Percentiles rank a stretch among this genome's conserved stretches.
Conservation (phyloP, 2,113 vertebrate species). For the Oryzias curvinotus region DNA sequence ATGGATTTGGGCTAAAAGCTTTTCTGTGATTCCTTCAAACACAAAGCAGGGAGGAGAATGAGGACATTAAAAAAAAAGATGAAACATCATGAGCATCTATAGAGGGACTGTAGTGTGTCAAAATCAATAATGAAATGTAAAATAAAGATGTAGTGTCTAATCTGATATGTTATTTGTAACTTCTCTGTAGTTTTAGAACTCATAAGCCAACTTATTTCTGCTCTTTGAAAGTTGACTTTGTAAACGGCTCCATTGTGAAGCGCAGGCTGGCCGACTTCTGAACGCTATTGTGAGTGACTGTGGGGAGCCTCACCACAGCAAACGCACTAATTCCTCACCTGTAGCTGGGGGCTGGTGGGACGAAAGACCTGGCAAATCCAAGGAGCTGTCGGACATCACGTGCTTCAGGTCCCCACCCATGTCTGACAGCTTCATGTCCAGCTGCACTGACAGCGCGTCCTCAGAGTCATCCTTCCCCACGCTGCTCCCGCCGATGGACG, state of each 20-base stretch:
- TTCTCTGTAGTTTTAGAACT: slow-evolving; percentile 39
- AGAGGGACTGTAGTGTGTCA: slow-evolving; percentile 24
- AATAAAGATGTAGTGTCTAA: slow-evolving; percentile 34
- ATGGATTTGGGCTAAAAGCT: slow-evolving; percentile 25
- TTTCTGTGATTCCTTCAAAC: slow-evolving; percentile 27
- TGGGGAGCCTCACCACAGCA: slow-evolving; percentile 88
- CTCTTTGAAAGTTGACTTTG: slow-evolving; percentile 36
- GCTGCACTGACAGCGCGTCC: slow-evolving; percentile 95
- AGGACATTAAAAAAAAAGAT: slow-evolving; percentile 5
- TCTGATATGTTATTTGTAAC: slow-evolving; percentile 50
- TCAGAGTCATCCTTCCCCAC: slow-evolving; percentile 96
- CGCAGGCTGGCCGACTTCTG: slow-evolving; percentile 45
- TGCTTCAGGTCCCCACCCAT: slow-evolving; percentile 98
- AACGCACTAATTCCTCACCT: slow-evolving; percentile 99
- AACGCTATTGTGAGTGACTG: slow-evolving; percentile 35
- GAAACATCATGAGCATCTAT: slow-evolving; percentile 32
- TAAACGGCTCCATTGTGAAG: slow-evolving; percentile 29
- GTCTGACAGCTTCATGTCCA: slow-evolving; percentile 98
- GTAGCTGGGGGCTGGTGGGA: slow-evolving; percentile 94
- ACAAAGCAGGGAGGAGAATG: slow-evolving; percentile 1
- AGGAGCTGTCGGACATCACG: slow-evolving; percentile 99
- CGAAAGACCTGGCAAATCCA: slow-evolving; percentile 97
- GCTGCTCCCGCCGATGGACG: slow-evolving; percentile 95
- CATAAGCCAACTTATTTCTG: slow-evolving; percentile 33
- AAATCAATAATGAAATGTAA: slow-evolving; percentile 49